Evolutionary conservation across 2,888 invertebrate species (phyloP).

Genomic region (Eupithecia centaureata): DNA sequence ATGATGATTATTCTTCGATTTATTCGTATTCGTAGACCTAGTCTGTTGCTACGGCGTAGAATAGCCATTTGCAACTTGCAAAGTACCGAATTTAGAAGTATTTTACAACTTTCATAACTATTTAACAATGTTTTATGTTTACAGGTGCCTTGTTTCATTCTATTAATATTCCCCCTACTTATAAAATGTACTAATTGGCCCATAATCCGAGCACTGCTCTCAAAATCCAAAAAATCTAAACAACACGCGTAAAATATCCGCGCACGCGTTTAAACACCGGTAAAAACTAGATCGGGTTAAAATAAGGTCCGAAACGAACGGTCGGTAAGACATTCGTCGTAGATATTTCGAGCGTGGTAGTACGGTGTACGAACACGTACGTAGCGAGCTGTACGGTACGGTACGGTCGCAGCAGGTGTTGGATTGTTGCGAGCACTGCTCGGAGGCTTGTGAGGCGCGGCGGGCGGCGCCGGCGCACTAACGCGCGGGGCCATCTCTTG

Average conservation of each 20-base stretch:
- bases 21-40: background rate
- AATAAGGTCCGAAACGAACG: slow-evolving; percentile 21
- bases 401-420: background rate
- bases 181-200: slow-evolving; percentile 61
- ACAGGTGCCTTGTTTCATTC: slow-evolving; percentile 68
- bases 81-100: background rate
- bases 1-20: background rate
- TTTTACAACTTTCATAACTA: background rate
- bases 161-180: slow-evolving; percentile 68
- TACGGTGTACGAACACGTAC: background rate
- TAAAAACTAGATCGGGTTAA: background rate
- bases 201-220: slow-evolving; percentile 77
- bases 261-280: slow-evolving; percentile 11
- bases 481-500: slow-evolving; percentile 82
- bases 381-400: background rate
- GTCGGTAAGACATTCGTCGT: slow-evolving; percentile 31
- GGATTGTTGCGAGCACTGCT: slow-evolving; percentile 63
- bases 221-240: slow-evolving; percentile 50
- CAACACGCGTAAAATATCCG: slow-evolving; percentile 13
- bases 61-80: background rate
- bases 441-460: slow-evolving; percentile 57
- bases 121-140: slow-evolving; percentile 63
- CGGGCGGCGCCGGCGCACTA: slow-evolving; percentile 80
- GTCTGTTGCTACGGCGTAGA: background rate
- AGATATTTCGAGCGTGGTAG: slow-evolving; percentile 2